Conservation (phyloP, 37 sponge, comb jelly and placozoan species). For the Dysidea cf. avara region DNA sequence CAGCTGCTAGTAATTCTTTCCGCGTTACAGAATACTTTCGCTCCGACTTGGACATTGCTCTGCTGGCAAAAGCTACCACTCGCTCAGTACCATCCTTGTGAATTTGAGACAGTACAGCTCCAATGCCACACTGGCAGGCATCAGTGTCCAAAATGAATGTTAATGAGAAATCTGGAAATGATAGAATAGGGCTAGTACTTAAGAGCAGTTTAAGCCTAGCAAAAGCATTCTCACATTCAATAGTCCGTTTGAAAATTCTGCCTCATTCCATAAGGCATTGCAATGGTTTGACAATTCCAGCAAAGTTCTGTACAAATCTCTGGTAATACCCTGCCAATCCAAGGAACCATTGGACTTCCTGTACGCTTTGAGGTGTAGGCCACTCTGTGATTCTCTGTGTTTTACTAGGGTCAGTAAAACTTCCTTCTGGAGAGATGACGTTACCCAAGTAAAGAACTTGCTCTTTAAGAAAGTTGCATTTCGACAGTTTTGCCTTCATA, state of each 20-base stretch:
- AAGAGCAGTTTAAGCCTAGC: neutral
- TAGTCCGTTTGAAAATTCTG: neutral
- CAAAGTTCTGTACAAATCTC: constrained; percentile 2
- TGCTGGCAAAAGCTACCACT: constrained; percentile 19
- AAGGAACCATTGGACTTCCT: constrained; percentile 4
- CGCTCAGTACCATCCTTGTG: neutral
- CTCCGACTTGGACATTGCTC: neutral
- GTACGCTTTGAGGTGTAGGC: neutral
- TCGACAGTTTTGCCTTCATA: constrained; percentile 12
- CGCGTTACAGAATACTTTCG: constrained; percentile 13
- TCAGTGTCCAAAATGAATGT: constrained; percentile 45
- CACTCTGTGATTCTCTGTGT: neutral
- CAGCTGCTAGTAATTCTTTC: constrained; percentile 13
- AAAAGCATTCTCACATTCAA: neutral
- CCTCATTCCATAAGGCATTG: neutral
- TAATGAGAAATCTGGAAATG: constrained; percentile 10
- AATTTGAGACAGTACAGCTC: no score
- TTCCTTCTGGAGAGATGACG: constrained; percentile 21
- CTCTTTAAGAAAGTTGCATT: constrained; percentile 21
- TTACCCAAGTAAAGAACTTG: constrained; percentile 39
- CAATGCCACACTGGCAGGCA: constrained; percentile 15
- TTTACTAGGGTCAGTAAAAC: neutral
- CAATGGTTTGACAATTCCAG: constrained; percentile 2
- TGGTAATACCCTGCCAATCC: constrained; percentile 8
- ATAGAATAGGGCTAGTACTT: neutral